A percentile compares a stretch with the other conserved stretches of the same genome.
These are phyloP conservation scores for Diplodus puntazzo DNA, from an alignment of 2,797 vertebrate species.

Conservation along the genomic window DNA sequence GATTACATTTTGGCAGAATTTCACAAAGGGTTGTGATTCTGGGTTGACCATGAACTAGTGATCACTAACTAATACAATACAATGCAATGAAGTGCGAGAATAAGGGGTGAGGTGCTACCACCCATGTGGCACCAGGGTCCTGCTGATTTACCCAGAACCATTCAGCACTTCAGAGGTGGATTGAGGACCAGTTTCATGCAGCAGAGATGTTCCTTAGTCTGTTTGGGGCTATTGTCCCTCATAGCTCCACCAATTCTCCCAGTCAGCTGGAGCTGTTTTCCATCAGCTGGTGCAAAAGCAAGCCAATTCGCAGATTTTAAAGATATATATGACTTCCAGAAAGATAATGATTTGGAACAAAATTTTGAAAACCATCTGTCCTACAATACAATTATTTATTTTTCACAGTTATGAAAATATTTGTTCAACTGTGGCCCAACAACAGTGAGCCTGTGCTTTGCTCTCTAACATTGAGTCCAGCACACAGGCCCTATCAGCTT, in stretches of 20 bases:
- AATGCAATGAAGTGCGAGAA: background rate
- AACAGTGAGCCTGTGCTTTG: conserved; percentile 13
- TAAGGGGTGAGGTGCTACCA: background rate
- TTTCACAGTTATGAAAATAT: conserved; percentile 39
- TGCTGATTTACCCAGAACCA: conserved; percentile 3
- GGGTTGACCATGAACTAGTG: background rate
- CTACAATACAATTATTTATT: conserved; percentile 44
- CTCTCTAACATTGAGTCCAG: conserved; percentile 10
- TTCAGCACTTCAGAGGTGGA: conserved; percentile 1
- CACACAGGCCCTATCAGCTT: conserved; percentile 4
- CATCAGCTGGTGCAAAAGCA: conserved; percentile 48
- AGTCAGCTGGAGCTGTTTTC: conserved; percentile 25
- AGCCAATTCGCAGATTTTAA: conserved; percentile 58
- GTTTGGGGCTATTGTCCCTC: conserved; percentile 41
- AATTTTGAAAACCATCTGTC: conserved; percentile 52
- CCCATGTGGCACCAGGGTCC: too few species aligned
- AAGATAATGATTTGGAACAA: conserved; percentile 68
- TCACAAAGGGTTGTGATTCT: too few species aligned
- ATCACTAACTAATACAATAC: background rate
- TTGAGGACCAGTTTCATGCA: background rate
- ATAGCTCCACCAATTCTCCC: conserved; percentile 38
- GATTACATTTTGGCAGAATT: too few species aligned
- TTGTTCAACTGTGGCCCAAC: conserved; percentile 14
- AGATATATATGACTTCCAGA: conserved; percentile 60
- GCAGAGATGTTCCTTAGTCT: conserved; percentile 35